Evolutionary conservation across 1,140 invertebrate genomes (phyloP).

Genomic region (Centruroides vittatus): DNA sequence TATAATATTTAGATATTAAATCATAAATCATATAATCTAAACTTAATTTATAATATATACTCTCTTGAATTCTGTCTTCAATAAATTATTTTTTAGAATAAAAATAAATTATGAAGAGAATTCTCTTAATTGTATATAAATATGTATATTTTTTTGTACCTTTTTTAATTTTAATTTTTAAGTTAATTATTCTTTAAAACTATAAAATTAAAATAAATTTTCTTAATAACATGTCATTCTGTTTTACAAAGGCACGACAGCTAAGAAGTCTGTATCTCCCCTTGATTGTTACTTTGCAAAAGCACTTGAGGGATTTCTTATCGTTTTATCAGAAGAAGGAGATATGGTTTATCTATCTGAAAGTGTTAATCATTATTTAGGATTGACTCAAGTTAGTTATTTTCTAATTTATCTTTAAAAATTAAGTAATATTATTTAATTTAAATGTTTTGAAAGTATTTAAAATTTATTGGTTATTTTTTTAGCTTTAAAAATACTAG

Average conservation of each 20-base stretch:
- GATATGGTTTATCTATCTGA: conserved; percentile 83
- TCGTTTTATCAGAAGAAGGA: conserved; percentile 70
- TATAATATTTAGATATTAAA: too few relatives aligned
- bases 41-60: too few relatives aligned
- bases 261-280: background rate
- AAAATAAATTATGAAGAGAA: too few relatives aligned
- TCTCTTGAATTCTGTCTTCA: background rate
- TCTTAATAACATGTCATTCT: background rate
- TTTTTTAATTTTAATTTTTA: too few relatives aligned
- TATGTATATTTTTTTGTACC: too few relatives aligned
- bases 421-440: background rate
- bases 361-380: conserved; percentile 75
- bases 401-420: background rate
- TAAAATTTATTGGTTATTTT: too few relatives aligned
- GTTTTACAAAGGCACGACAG: background rate
- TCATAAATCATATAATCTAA: too few relatives aligned
- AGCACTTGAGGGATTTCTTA: conserved; percentile 73
- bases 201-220: too few relatives aligned
- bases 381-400: conserved; percentile 65
- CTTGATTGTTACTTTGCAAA: conserved; percentile 43
- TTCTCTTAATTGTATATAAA: too few relatives aligned
- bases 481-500: too few relatives aligned
- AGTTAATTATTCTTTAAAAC: too few relatives aligned
- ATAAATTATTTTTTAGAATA: conserved; percentile 7
- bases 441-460: too few relatives aligned